Percentiles rank a stretch among this genome's conserved stretches.
Conservation (phyloP, 2,113 vertebrate species). For the Corvus moneduloides region DNA sequence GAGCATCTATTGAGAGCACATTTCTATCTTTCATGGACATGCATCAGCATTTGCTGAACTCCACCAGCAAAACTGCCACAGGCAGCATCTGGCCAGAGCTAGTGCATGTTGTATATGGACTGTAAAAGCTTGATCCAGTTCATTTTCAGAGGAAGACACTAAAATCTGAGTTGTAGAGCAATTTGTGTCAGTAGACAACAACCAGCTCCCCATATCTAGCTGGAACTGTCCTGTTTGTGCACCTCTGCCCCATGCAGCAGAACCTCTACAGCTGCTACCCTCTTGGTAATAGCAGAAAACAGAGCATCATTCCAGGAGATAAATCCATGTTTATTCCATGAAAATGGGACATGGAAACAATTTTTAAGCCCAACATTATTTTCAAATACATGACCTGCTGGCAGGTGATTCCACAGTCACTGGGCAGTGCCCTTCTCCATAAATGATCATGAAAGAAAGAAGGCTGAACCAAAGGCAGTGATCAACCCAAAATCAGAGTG, state of each 20-base stretch:
- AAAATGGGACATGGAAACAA: neutral
- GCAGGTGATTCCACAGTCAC: neutral
- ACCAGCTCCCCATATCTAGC: neutral
- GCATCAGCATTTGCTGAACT: neutral
- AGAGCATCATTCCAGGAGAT: neutral
- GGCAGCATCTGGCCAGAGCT: neutral
- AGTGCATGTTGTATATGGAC: neutral
- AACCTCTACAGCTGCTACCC: neutral
- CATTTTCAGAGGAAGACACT: neutral
- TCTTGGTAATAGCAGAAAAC: neutral
- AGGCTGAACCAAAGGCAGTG: neutral
- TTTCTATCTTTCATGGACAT: neutral
- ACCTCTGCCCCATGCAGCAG: neutral
- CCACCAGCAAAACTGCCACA: neutral
- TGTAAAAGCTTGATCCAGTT: neutral
- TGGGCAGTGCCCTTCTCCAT: neutral
- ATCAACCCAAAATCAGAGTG: neutral
- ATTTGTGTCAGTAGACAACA: neutral
- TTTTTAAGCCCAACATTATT: neutral
- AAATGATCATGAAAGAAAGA: neutral
- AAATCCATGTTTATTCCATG: neutral
- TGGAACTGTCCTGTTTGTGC: neutral
- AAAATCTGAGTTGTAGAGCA: neutral
- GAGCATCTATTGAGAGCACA: neutral
- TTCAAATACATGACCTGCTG: neutral